These are phyloP conservation scores for Zaprionus kolodkinae DNA, from an alignment of 1,140 invertebrate genomes.

Conservation along the genomic window DNA sequence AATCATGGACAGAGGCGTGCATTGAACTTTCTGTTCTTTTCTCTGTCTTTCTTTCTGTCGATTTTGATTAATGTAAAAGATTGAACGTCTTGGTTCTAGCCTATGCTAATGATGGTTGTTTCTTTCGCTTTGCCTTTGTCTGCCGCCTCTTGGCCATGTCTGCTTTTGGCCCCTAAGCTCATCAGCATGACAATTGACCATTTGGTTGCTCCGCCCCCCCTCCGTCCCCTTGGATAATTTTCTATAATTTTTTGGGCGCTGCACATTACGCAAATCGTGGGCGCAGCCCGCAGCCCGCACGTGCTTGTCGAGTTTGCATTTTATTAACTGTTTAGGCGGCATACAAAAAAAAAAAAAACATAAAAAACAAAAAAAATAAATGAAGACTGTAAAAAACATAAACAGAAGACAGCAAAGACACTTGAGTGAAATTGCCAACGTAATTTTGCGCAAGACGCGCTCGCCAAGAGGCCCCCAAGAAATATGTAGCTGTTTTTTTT, in stretches of 20 bases:
- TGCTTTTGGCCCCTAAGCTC: slow-evolving; percentile 26
- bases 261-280: slow-evolving; percentile 63
- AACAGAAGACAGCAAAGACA: background rate
- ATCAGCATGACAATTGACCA: slow-evolving; percentile 69
- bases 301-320: slow-evolving; percentile 50
- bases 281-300: slow-evolving; percentile 24
- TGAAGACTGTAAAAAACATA: too few relatives aligned
- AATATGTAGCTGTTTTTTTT: slow-evolving; percentile 6
- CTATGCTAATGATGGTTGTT: slow-evolving; percentile 29
- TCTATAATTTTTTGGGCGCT: slow-evolving; percentile 37
- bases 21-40: slow-evolving; percentile 61
- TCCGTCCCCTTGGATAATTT: slow-evolving; percentile 10
- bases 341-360: slow-evolving; percentile 55
- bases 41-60: slow-evolving; percentile 20
- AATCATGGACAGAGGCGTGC: slow-evolving; percentile 56
- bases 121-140: slow-evolving; percentile 17
- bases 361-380: slow-evolving; percentile 14
- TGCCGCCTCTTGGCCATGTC: background rate
- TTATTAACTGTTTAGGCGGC: slow-evolving; percentile 60
- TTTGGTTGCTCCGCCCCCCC: slow-evolving; percentile 7
- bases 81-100: slow-evolving; percentile 10
- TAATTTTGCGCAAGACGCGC: slow-evolving; percentile 73
- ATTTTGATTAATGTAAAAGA: slow-evolving; percentile 61
- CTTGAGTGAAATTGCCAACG: slow-evolving; percentile 76
- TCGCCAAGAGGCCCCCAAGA: background rate